phyloP scores from a whole-genome alignment of 2,888 invertebrate genomes.

The Luffia ferchaultella region DNA sequence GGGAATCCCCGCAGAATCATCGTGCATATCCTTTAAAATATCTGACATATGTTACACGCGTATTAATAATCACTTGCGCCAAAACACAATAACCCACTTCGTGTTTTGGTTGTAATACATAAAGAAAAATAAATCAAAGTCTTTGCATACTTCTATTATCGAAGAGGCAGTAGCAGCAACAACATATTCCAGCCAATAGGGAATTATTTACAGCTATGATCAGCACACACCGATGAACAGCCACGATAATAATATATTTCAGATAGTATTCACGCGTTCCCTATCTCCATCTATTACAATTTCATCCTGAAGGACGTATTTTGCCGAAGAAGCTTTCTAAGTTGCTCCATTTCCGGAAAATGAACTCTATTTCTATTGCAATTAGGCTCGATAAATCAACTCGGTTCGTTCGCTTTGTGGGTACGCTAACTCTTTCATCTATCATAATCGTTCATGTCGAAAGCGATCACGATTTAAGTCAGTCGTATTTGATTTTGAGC shows the following conservation, averaged over 20 bases:
- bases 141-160: too few relatives aligned
- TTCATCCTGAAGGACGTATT: slow-evolving; percentile 63
- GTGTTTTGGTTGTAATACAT: too few relatives aligned
- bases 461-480: slow-evolving; percentile 62
- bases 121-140: too few relatives aligned
- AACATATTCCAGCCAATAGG: slow-evolving; percentile 16
- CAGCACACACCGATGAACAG: slow-evolving; percentile 59
- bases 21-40: too few relatives aligned
- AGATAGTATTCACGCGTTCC: slow-evolving; percentile 63
- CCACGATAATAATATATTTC: slow-evolving; percentile 61
- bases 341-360: background rate
- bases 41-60: too few relatives aligned
- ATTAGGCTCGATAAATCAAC: slow-evolving; percentile 32
- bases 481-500: slow-evolving; percentile 17
- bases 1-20: slow-evolving; percentile 23
- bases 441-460: slow-evolving; percentile 68
- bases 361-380: slow-evolving; percentile 9
- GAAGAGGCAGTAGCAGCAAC: background rate
- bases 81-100: too few relatives aligned
- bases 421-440: slow-evolving; percentile 67
- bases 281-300: slow-evolving; percentile 63
- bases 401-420: slow-evolving; percentile 38
- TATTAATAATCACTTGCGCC: too few relatives aligned
- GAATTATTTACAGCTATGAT: slow-evolving; percentile 62
- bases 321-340: slow-evolving; percentile 29